Percentiles rank a stretch among this genome's conserved stretches.
Conservation (phyloP, 2,797 vertebrate species). For the Sebastes cheni region DNA sequence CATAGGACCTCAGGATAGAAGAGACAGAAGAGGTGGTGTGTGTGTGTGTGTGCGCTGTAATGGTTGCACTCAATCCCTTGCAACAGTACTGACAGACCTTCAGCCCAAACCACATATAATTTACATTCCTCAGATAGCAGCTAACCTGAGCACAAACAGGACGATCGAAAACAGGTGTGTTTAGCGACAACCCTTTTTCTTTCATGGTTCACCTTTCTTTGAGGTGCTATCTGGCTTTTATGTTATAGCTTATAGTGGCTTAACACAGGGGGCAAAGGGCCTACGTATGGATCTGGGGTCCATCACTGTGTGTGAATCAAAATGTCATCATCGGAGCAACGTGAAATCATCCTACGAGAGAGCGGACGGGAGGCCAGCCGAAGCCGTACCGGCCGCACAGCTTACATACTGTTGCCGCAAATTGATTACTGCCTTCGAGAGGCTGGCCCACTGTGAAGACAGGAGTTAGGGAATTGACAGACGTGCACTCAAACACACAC, state of each 20-base stretch:
- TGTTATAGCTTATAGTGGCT: slow-evolving; percentile 2
- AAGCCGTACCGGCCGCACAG: not conserved
- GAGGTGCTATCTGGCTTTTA: slow-evolving; percentile 19
- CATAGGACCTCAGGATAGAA: slow-evolving; percentile 33
- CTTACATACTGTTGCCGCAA: slow-evolving; percentile 38
- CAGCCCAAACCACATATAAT: slow-evolving; percentile 78
- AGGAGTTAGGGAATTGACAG: slow-evolving; percentile 39
- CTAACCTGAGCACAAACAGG: slow-evolving; percentile 79
- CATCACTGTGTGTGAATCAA: not conserved
- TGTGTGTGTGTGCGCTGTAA: slow-evolving; percentile 22
- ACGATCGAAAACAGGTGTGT: slow-evolving; percentile 83
- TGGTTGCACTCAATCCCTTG: slow-evolving; percentile 46
- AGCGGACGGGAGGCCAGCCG: not conserved
- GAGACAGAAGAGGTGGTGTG: slow-evolving; percentile 6
- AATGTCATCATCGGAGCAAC: not conserved
- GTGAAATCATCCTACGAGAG: not conserved
- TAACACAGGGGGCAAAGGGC: not conserved
- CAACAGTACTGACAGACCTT: slow-evolving; percentile 57
- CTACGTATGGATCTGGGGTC: not conserved
- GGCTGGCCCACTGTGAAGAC: slow-evolving; percentile 17
- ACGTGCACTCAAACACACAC: slow-evolving; percentile 8
- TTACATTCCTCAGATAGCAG: slow-evolving; percentile 84
- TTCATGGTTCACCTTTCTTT: slow-evolving; percentile 40
- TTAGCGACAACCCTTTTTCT: slow-evolving; percentile 25
- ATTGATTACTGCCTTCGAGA: slow-evolving; percentile 49